Base-by-base conservation (phyloP, 2,113 vertebrate genomes). In the Thamnophis sirtalis region DNA sequence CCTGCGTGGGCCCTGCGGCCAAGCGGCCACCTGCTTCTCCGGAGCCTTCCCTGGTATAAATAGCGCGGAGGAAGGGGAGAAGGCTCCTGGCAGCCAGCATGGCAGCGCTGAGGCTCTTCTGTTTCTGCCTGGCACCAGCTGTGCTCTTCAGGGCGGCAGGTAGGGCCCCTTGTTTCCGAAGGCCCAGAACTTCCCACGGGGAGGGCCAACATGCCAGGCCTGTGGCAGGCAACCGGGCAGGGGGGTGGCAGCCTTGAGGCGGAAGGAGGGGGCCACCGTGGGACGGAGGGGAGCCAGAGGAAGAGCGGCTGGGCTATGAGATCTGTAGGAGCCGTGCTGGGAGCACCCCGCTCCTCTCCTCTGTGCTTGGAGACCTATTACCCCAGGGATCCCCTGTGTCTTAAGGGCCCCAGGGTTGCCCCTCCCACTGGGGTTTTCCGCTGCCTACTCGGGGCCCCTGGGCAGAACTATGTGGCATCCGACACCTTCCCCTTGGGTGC, bases 401-500 rank as follows among this genome's bases (percentile, higher is more conserved):
- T 50, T 51, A 28, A 51, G 38, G 84, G 53, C 24, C 38, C 53
- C 48, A 0, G 3, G 38, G 24, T 84, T 11, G 21, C 43, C 91
- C 58, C 80, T 13, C 26, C 10, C 80, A 73, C 89, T 92, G 63
- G 56, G 0, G 84, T 80, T 28, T 33, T 5, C 60, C 15, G 10
- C 49, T 50, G 38, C 43, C 89, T 19, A 48, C 43, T 86, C 51
- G 22, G 33, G 51, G 9, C 2, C 49, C 13, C 8, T 13, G 0
- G 15, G 22, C 0, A 0, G 85, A 1, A 21, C 55, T 38, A 89
- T 26, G 17, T 51, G 11, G 58, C 5, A 86, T 8, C 73, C 93
- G 73, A 58, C 26, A 89, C 0, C 11, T 89, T 98, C 97, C 97
- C 98, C 98, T 98, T 98, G 98, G 94, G 97, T 97, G 98, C 94